Evolutionary conservation across 2,888 invertebrate genomes (phyloP).

Genomic region (Cryptocephalus primarius): DNA sequence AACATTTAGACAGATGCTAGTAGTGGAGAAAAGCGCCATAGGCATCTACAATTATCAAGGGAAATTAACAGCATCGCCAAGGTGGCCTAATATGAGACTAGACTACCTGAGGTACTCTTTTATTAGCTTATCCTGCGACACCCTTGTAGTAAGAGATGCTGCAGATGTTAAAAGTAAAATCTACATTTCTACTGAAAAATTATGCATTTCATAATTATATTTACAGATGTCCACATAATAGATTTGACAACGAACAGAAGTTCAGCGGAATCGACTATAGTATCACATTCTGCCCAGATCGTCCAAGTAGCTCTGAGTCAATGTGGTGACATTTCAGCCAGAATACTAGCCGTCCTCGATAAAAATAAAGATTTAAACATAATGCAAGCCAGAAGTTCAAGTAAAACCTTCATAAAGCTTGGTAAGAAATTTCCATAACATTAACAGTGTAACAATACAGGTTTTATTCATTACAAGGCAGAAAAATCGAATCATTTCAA

Average conservation of each 20-base stretch:
- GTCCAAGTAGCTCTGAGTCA: constrained; percentile 75
- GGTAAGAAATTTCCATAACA: constrained; percentile 38
- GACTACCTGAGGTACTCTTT: constrained; percentile 68
- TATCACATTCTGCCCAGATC: constrained; percentile 70
- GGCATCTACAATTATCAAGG: constrained; percentile 92
- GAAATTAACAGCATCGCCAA: constrained; percentile 70
- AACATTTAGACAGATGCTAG: constrained; percentile 66
- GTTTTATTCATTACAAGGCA: constrained; percentile 35
- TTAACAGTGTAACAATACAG: no score
- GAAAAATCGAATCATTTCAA: constrained; percentile 43
- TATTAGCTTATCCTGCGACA: constrained; percentile 77
- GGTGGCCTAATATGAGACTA: constrained; percentile 74
- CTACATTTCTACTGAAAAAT: background rate
- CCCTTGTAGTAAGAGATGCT: constrained; percentile 76
- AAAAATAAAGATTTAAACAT: constrained; percentile 80
- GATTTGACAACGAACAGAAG: constrained; percentile 67
- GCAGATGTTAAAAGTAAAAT: constrained; percentile 64
- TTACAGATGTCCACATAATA: constrained; percentile 69
- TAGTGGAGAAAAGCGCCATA: constrained; percentile 75
- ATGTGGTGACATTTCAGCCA: constrained; percentile 64
- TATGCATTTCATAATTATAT: background rate
- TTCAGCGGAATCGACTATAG: constrained; percentile 58
- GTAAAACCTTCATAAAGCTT: constrained; percentile 59
- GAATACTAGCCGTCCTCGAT: constrained; percentile 82
- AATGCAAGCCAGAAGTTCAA: constrained; percentile 56